Conservation (phyloP, 1,140 invertebrate species). For the Ceratina australensis region DNA sequence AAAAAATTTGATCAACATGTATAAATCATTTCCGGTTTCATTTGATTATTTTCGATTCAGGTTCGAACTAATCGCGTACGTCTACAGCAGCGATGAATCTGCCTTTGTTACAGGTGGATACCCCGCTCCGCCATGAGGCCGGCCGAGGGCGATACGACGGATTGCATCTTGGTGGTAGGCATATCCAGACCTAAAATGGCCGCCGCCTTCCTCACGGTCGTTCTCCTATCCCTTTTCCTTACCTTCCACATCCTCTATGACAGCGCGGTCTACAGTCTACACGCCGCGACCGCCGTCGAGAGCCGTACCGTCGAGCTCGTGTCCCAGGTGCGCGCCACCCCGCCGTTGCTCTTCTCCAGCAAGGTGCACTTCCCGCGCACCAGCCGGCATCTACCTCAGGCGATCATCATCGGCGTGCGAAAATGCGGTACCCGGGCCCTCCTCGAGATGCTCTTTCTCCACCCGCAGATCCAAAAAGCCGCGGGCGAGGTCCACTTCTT, state of each 20-base stretch:
- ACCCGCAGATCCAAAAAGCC: conserved; percentile 95
- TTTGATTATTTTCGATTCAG: too few relatives aligned
- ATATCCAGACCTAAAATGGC: conserved; percentile 89
- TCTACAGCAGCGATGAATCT: too few relatives aligned
- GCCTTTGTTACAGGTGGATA: conserved; percentile 83
- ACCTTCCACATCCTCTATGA: conserved; percentile 91
- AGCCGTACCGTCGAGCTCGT: conserved; percentile 62
- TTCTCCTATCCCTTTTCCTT: conserved; percentile 88
- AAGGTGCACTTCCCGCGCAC: conserved; percentile 76
- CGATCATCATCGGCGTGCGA: conserved; percentile 95
- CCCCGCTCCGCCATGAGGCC: conserved; percentile 87
- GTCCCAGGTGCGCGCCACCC: conserved; percentile 72
- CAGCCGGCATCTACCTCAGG: conserved; percentile 83
- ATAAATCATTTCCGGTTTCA: too few relatives aligned
- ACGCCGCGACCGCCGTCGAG: conserved; percentile 79
- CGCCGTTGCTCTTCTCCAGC: conserved; percentile 72
- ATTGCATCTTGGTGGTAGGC: conserved; percentile 89
- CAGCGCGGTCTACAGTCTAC: conserved; percentile 89
- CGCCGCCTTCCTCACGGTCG: conserved; percentile 87
- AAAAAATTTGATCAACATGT: too few relatives aligned
- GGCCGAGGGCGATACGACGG: conserved; percentile 87
- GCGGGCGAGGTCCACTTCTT: conserved; percentile 97
- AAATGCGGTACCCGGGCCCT: conserved; percentile 96
- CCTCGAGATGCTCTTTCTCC: conserved; percentile 95
- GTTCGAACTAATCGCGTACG: too few relatives aligned